Conservation (phyloP, 2,888 invertebrate species). For the Petrolisthes manimaculis region DNA sequence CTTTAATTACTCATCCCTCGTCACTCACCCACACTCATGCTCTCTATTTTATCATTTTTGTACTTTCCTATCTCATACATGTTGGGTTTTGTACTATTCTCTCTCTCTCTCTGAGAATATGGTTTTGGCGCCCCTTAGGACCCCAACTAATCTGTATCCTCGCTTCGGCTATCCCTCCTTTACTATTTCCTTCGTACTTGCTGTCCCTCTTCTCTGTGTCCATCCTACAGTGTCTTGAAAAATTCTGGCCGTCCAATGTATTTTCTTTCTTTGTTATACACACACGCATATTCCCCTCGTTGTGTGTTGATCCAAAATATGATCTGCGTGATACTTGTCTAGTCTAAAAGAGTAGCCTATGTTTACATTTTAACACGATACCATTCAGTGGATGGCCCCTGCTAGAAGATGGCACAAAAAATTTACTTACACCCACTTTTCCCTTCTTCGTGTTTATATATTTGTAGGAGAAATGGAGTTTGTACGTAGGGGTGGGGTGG, state of each 20-base stretch:
- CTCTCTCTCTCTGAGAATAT: not conserved
- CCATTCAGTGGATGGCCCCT: too few relatives aligned
- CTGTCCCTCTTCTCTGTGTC: not conserved
- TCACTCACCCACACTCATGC: not conserved
- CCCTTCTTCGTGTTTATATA: not conserved
- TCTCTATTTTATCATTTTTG: not conserved
- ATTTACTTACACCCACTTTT: not conserved
- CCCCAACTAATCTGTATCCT: not conserved
- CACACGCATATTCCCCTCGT: not conserved
- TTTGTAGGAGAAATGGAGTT: not conserved
- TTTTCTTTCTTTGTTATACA: not conserved
- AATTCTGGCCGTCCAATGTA: too few relatives aligned
- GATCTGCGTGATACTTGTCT: too few relatives aligned
- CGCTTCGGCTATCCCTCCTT: not conserved
- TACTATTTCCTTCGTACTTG: not conserved
- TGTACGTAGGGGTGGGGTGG: not conserved
- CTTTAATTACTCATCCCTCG: not conserved
- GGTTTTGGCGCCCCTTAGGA: too few relatives aligned
- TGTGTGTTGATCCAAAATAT: too few relatives aligned
- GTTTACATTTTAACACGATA: too few relatives aligned
- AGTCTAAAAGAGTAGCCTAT: too few relatives aligned
- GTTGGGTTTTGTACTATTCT: not conserved
- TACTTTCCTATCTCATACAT: not conserved
- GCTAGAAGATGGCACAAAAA: too few relatives aligned
- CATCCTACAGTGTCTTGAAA: not conserved